Conservation (phyloP, 2,888 invertebrate genomes). For the Hybos culiciformis region DNA sequence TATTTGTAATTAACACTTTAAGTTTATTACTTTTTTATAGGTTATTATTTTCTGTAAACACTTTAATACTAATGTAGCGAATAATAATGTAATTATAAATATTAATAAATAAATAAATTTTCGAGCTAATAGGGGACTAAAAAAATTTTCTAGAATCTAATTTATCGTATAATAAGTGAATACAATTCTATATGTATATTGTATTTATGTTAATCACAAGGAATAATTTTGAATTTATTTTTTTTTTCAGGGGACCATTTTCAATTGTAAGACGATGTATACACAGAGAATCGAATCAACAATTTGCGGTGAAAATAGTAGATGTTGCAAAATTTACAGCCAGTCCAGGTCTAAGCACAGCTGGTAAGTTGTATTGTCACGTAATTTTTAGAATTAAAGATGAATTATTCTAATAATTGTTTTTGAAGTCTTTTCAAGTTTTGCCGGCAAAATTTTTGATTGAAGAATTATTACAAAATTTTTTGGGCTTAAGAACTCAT, state of each 20-base stretch:
- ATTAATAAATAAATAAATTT: slow-evolving; percentile 5
- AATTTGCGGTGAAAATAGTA: slow-evolving; percentile 96
- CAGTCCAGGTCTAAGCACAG: slow-evolving; percentile 89
- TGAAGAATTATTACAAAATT: too few species aligned
- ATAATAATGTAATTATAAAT: too few species aligned
- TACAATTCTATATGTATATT: too few species aligned
- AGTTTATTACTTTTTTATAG: too few species aligned
- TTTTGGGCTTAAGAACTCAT: too few species aligned
- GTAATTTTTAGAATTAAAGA: neutral
- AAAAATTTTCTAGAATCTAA: slow-evolving; percentile 4
- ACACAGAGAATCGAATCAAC: slow-evolving; percentile 85
- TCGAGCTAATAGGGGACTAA: neutral
- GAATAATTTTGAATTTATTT: slow-evolving; percentile 6
- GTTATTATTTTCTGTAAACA: too few species aligned
- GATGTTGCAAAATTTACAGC: slow-evolving; percentile 96
- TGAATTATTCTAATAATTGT: neutral
- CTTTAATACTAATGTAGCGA: too few species aligned
- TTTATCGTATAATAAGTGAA: too few species aligned
- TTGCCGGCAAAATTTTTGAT: neutral
- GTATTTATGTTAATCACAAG: too few species aligned
- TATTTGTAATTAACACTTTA: too few species aligned
- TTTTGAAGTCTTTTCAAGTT: neutral
- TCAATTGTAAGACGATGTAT: slow-evolving; percentile 91
- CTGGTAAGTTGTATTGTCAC: slow-evolving; percentile 51
- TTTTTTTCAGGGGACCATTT: slow-evolving; percentile 70